phyloP scores from a whole-genome alignment of 2,797 vertebrate species.

The Balearica regulorum region DNA sequence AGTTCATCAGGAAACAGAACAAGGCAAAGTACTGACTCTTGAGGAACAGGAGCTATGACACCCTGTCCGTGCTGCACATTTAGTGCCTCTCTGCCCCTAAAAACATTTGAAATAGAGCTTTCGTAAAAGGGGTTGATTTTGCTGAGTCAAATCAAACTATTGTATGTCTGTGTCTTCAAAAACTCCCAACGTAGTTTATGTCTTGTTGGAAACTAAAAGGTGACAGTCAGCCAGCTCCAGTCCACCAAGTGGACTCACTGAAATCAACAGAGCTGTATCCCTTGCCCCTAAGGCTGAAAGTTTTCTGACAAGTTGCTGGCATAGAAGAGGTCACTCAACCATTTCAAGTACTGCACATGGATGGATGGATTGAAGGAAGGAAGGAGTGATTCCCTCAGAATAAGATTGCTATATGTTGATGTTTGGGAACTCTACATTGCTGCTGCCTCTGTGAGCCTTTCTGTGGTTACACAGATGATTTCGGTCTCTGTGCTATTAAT shows the following conservation, averaged over 20 bases:
- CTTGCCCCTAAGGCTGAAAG: neutral
- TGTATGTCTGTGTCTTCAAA: neutral
- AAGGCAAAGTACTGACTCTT: neutral
- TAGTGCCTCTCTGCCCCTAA: neutral
- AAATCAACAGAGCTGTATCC: neutral
- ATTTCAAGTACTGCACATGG: neutral
- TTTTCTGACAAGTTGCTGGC: neutral
- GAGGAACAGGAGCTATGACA: neutral
- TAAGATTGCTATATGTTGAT: neutral
- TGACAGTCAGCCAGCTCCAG: neutral
- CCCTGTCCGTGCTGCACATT: neutral
- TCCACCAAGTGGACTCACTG: neutral
- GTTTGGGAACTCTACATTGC: neutral
- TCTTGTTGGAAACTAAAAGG: neutral
- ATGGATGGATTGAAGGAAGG: neutral
- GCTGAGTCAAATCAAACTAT: neutral
- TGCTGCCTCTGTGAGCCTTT: neutral
- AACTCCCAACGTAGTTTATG: neutral
- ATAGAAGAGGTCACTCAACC: neutral
- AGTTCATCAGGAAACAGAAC: neutral
- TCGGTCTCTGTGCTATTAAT: neutral
- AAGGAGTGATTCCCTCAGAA: neutral
- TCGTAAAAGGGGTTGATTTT: neutral
- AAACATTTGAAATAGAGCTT: neutral
- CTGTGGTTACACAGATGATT: neutral